Base-by-base conservation (phyloP, 2,888 invertebrate species). In the Therioaphis trifolii region DNA sequence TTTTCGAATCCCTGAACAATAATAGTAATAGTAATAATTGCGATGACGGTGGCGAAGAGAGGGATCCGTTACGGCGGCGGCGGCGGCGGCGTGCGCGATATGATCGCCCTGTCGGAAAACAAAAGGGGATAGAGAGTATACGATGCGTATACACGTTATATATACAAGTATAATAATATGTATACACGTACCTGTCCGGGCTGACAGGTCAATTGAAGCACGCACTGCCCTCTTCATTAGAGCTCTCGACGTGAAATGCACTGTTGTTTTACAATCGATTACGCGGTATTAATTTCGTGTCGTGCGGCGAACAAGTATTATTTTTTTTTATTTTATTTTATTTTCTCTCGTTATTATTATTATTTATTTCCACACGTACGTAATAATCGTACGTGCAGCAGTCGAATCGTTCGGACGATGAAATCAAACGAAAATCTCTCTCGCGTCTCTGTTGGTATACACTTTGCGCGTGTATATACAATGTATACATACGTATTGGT, bases 61-160 rank as follows among this genome's bases (percentile, higher is more conserved):
- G 27, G 40, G 52, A 66, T 78, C 52, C 18, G 35, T 66, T 52
- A 66, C 66, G 14, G 35, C 15, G 72, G 63, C n/a, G n/a, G n/a
- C n/a, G n/a, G n/a, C n/a, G 24, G 14, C 49, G n/a, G 35, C 35
- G 35, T 46, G 18, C 27, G 11, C 18, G 63, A 82, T 82, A 82
- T n/a, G 63, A 82, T 82, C 74, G 49, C 82, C 82, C 52, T 72
- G 74, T 63, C 49, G 72, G 40, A 52, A 82, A 74, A 82, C 63
- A 52, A 82, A 74, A 82, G 49, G 63, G 72, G 74, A 27, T n/a
- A 35, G 21, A 21, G 15, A 82, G n/a, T 58, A n/a, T n/a, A 71
- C 27, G 21, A 58, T 58, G n/a, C 27, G 9, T 35, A 35, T n/a
- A 43, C 9, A 9, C 14, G 27, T 35, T n/a, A n/a, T n/a, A n/a